These are phyloP conservation scores for Erythrocebus patas DNA, from an alignment of 2,113 vertebrate species.

Conservation along the genomic window DNA sequence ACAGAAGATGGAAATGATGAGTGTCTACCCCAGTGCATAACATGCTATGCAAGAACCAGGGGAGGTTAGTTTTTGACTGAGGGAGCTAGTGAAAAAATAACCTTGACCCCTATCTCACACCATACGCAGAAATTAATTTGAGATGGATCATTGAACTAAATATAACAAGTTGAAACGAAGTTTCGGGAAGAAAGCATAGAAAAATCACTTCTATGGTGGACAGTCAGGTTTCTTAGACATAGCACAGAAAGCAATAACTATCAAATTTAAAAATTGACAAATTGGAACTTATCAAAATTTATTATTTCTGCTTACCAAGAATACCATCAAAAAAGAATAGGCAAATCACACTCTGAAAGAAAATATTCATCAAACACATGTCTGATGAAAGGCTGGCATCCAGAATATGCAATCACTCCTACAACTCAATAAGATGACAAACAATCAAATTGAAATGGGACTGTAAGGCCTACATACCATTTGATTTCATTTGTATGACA, in stretches of 20 bases:
- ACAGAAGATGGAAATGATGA: background rate
- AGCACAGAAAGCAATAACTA: background rate
- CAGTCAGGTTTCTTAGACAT: background rate
- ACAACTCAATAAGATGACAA: background rate
- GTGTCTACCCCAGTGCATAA: background rate
- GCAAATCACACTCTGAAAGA: background rate
- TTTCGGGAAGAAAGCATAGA: background rate
- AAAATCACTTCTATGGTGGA: background rate
- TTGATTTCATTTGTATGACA: background rate
- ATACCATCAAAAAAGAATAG: background rate
- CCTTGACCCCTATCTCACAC: background rate
- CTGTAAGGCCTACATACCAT: background rate
- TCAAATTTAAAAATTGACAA: background rate
- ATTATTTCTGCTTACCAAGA: background rate
- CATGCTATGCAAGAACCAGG: background rate
- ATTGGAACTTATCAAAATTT: background rate
- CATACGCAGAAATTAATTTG: background rate
- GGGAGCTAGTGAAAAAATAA: background rate
- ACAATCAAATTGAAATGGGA: background rate
- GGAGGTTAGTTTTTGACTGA: background rate
- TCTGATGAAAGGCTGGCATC: background rate
- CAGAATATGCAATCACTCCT: background rate
- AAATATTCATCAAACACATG: background rate
- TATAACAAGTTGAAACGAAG: background rate
- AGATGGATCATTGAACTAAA: background rate